Evolutionary conservation across 2,797 vertebrate genomes (phyloP), one percentile per base, ranked within the genome.

Genomic region (Tamandua tetradactyla): DNA sequence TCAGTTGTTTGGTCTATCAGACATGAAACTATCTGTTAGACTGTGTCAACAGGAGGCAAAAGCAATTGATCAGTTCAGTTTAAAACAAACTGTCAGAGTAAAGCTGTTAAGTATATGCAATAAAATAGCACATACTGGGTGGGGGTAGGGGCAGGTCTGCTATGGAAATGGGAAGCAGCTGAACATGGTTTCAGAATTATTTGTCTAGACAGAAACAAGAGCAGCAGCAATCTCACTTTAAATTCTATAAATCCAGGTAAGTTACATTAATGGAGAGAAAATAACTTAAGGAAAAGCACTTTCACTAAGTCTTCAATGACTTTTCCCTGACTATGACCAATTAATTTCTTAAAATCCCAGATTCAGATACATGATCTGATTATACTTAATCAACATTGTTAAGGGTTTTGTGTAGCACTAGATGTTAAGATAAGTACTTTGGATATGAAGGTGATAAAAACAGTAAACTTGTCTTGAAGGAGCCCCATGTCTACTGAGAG

Each of bases 271-370:
- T 15, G 12, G 55, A 78, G 15, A 42, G 14, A 23, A 32, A 32
- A 25, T 69, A 81, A 75, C 74, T 3, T 2, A 25, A 75, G 40
- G 18, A 52, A 44, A 64, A 40, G 35, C 3, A 9, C 5, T 61
- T 75, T 85, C 76, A 27, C 59, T 86, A 35, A 93, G 15, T 93
- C 42, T 68, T 61, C 30, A 5, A 37, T 32, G 57, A 78, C 76
- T 47, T 87, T 71, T 68, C 91, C 15, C 40, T 66, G 18, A 75
- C n/a, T 62, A 42, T 44, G 40, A 71, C n/a, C 61, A 59, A 12
- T 57, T 85, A 64, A 17, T 42, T 87, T 94, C 88, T 79, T 64
- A 57, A 91, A 88, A 75, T 71, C 40, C 47, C 44, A 91, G 52
- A 47, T 47, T 42, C 32, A 91, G n/a, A 42, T 78, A 44, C 1